Conservation (phyloP, 2,113 vertebrate genomes). For the Arothron firmamentum region DNA sequence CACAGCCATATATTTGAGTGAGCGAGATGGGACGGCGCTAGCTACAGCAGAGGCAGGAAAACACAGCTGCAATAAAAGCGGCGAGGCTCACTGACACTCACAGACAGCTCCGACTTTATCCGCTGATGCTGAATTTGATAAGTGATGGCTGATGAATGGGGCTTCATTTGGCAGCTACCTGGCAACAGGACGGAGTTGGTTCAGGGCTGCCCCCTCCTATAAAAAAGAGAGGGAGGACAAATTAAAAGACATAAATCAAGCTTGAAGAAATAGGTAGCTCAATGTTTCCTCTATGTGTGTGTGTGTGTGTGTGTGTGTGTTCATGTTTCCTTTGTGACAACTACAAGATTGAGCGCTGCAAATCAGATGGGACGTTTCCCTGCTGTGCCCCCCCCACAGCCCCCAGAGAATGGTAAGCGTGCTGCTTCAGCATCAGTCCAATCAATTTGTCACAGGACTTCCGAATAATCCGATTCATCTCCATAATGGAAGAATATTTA, state of each 20-base stretch:
- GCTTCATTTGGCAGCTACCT: constrained; percentile 15
- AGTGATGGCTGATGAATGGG: constrained; percentile 1
- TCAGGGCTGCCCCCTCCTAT: constrained; percentile 7
- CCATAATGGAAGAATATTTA: constrained; percentile 3
- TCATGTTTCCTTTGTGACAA: constrained; percentile 36
- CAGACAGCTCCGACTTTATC: background rate
- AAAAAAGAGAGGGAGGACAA: constrained; percentile 23
- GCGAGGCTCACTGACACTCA: background rate
- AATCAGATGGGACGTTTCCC: constrained; percentile 48
- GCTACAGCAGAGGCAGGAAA: background rate
- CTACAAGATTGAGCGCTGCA: constrained; percentile 39
- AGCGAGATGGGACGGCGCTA: too few species aligned
- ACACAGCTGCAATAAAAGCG: constrained; percentile 27
- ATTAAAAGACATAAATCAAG: constrained; percentile 59
- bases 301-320: constrained; percentile 2
- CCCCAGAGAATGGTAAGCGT: constrained; percentile 20
- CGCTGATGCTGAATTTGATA: constrained; percentile 14
- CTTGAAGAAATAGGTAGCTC: constrained; percentile 39
- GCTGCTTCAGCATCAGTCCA: constrained; percentile 56
- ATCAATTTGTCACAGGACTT: constrained; percentile 55
- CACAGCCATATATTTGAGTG: too few species aligned
- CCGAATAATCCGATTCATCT: constrained; percentile 49
- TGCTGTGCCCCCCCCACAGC: constrained; percentile 6
- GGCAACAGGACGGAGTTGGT: constrained; percentile 27
- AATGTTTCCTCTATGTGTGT: constrained; percentile 3